Percentiles rank a stretch among this genome's conserved stretches.
These are phyloP conservation scores for Theonella swinhoei DNA, from an alignment of 37 sponge, comb jelly and placozoan genomes.

Conservation along the genomic window DNA sequence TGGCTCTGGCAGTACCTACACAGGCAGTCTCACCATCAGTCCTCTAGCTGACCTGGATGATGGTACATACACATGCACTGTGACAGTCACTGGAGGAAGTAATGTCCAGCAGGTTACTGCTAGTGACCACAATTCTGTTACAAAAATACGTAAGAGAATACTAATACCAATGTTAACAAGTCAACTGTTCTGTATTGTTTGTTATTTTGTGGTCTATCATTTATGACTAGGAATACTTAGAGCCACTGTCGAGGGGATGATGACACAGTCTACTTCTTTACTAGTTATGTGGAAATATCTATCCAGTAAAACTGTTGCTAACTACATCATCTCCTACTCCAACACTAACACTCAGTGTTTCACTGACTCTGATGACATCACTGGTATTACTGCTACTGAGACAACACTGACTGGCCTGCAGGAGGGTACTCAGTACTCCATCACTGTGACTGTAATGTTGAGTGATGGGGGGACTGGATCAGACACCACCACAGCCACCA, in stretches of 20 bases:
- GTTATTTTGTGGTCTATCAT: not conserved
- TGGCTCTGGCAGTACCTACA: not conserved
- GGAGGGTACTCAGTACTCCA: not conserved
- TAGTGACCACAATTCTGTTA: not conserved
- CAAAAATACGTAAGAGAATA: not conserved
- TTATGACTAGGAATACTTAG: too few relatives aligned
- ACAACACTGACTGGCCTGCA: not conserved
- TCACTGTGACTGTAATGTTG: not conserved
- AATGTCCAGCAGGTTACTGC: too few relatives aligned
- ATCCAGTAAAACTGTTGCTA: not conserved
- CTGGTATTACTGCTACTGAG: not conserved
- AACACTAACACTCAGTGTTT: not conserved
- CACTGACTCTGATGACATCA: not conserved
- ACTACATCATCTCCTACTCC: not conserved
- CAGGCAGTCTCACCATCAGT: not conserved
- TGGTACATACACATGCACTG: constrained; percentile 17
- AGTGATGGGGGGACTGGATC: not conserved
- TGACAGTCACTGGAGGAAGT: constrained; percentile 29
- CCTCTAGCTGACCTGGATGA: constrained; percentile 18
- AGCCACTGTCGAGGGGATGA: too few relatives aligned
- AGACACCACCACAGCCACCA: not conserved
- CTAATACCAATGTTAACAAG: too few relatives aligned
- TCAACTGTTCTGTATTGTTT: not conserved
- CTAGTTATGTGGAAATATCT: not conserved
- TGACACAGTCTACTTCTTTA: not conserved